These are phyloP conservation scores for Psilanteris sp. DNA, from an alignment of 1,140 invertebrate genomes.

Conservation along the genomic window DNA sequence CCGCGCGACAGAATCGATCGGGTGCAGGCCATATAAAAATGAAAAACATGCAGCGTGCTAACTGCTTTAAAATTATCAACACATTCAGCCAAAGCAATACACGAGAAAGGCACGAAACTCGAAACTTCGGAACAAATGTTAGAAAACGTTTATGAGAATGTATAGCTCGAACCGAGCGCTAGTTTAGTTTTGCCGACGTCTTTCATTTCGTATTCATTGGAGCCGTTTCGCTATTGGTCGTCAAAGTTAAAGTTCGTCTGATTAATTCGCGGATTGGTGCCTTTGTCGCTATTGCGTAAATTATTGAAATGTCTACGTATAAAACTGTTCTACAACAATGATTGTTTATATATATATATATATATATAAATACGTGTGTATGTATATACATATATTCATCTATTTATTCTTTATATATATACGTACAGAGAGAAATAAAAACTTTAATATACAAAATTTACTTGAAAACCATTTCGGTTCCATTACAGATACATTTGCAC, in stretches of 20 bases:
- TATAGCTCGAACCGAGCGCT: constrained; percentile 3
- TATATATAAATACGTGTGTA: neutral
- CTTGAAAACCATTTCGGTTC: too few relatives aligned
- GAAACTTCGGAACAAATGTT: constrained; percentile 13
- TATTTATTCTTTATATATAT: too few relatives aligned
- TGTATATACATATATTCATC: neutral
- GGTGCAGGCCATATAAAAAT: constrained; percentile 63
- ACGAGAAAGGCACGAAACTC: constrained; percentile 40
- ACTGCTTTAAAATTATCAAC: constrained; percentile 66
- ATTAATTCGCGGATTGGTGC: constrained; percentile 28
- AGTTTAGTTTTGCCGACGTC: neutral
- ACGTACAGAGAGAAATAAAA: too few relatives aligned
- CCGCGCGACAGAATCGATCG: constrained; percentile 64
- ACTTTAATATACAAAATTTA: too few relatives aligned
- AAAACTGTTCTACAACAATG: constrained; percentile 53
- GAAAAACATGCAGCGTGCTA: constrained; percentile 78
- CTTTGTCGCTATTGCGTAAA: constrained; percentile 40
- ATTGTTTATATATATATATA: constrained; percentile 21
- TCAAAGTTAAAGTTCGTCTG: constrained; percentile 5
- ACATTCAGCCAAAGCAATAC: constrained; percentile 52
- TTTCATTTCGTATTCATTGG: constrained; percentile 17
- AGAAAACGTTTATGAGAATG: neutral
- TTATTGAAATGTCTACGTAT: constrained; percentile 37
- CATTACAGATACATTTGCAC: too few relatives aligned
- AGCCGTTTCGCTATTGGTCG: neutral